Percentiles rank a stretch among this genome's conserved stretches.
phyloP scores from a whole-genome alignment of 2,888 invertebrate species.

The Stramonita haemastoma region DNA sequence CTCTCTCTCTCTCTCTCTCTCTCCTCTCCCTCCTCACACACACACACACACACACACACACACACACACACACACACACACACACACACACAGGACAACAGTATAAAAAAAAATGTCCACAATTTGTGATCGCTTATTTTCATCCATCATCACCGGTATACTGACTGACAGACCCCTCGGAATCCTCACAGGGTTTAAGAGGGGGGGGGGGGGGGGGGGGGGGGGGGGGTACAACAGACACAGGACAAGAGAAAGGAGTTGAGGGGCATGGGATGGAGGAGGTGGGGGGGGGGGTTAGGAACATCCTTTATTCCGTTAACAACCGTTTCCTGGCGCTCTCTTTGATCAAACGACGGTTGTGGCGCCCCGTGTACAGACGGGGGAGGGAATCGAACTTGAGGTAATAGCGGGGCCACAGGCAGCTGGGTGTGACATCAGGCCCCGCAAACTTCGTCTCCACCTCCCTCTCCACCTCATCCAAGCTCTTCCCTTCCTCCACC shows the following conservation, averaged over 20 bases:
- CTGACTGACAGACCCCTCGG: no score
- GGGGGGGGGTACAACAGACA: not conserved
- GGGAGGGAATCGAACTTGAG: conserved; percentile 24
- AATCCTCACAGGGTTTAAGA: not conserved
- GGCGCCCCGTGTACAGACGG: not conserved
- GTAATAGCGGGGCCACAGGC: conserved; percentile 12
- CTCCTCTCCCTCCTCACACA: not conserved
- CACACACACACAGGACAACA: not conserved
- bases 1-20: not conserved
- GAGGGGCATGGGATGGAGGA: no score
- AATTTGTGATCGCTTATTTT: no score
- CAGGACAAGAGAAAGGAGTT: no score
- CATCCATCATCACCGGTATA: no score
- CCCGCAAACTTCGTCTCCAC: not conserved
- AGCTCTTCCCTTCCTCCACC: not conserved
- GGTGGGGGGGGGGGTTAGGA: no score
- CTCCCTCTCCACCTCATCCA: conserved; percentile 11
- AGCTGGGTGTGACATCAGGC: not conserved
- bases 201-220: not conserved
- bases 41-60: not conserved
- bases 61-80: not conserved
- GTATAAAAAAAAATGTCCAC: not conserved
- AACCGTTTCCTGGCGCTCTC: not conserved
- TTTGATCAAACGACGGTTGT: not conserved
- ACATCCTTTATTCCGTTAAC: not conserved